A percentile compares a stretch with the other conserved stretches of the same genome.
phyloP scores from a whole-genome alignment of 2,113 vertebrate species.

The Poeciliopsis prolifica region DNA sequence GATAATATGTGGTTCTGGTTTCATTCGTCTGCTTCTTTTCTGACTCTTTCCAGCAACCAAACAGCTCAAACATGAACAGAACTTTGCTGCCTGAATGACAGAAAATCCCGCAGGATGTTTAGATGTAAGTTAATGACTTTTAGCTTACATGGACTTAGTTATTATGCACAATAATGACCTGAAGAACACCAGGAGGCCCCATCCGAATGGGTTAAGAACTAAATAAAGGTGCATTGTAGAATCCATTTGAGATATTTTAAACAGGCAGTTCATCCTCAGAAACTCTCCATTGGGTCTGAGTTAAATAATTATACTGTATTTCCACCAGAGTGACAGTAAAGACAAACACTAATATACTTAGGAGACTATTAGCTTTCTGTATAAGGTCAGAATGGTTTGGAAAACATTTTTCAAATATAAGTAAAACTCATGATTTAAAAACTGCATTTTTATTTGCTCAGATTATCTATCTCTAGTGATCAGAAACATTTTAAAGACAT shows the following conservation, averaged over 20 bases:
- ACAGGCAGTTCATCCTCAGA: too few relatives aligned
- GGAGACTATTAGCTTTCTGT: neutral
- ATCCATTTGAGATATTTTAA: too few relatives aligned
- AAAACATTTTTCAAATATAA: neutral
- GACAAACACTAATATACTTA: too few relatives aligned
- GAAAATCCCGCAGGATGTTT: neutral
- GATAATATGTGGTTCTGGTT: too few relatives aligned
- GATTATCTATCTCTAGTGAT: neutral
- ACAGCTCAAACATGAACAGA: too few relatives aligned
- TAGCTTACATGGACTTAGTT: neutral
- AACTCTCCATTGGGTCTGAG: too few relatives aligned
- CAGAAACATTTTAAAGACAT: neutral
- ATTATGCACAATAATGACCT: neutral
- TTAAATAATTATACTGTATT: neutral
- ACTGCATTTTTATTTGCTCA: neutral
- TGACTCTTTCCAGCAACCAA: too few relatives aligned
- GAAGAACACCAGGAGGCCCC: too few relatives aligned
- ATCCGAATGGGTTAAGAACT: neutral
- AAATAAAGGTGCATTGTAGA: neutral
- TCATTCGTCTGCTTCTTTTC: too few relatives aligned
- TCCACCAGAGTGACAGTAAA: too few relatives aligned
- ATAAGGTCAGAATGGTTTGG: neutral
- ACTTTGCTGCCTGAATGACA: neutral
- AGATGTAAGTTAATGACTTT: neutral
- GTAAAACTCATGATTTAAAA: neutral